A percentile compares a stretch with the other conserved stretches of the same genome.
Conservation (phyloP, 1,140 invertebrate species). For the Aphelenchoides besseyi region DNA sequence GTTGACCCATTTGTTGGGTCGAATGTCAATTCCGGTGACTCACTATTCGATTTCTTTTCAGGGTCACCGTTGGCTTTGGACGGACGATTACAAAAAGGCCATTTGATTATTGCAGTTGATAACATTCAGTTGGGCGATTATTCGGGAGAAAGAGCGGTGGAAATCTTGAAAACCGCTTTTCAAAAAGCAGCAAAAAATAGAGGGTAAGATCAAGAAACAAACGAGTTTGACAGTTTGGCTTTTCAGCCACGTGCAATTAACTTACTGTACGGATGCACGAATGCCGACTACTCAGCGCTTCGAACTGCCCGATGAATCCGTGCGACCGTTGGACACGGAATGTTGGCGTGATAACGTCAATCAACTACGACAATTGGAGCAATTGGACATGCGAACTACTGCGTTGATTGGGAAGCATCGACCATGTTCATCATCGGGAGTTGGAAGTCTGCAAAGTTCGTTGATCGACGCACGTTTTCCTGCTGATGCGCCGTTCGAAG, state of each 20-base stretch:
- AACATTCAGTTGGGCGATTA: neutral
- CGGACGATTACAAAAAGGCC: neutral
- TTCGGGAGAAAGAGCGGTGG: neutral
- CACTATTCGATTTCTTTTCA: neutral
- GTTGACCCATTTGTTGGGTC: no score
- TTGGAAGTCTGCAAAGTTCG: neutral
- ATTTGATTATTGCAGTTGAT: slow-evolving; percentile 2
- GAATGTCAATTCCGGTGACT: neutral
- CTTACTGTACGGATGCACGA: neutral
- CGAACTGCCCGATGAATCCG: slow-evolving; percentile 6
- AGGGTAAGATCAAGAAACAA: neutral
- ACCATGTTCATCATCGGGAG: neutral
- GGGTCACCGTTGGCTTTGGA: neutral
- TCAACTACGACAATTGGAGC: neutral
- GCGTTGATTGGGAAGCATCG: neutral
- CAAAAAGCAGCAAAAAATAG: neutral
- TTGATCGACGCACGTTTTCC: neutral
- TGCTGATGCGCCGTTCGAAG: neutral
- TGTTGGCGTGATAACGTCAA: slow-evolving; percentile 1
- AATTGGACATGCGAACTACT: neutral
- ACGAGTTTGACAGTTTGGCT: neutral
- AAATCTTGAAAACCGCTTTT: neutral
- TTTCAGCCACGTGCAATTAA: slow-evolving; percentile 17
- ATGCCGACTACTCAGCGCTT: slow-evolving; percentile 2
- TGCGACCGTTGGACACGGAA: slow-evolving; percentile 3